phyloP scores from a whole-genome alignment of 2,113 vertebrate species.

The Peromyscus polionotus region DNA sequence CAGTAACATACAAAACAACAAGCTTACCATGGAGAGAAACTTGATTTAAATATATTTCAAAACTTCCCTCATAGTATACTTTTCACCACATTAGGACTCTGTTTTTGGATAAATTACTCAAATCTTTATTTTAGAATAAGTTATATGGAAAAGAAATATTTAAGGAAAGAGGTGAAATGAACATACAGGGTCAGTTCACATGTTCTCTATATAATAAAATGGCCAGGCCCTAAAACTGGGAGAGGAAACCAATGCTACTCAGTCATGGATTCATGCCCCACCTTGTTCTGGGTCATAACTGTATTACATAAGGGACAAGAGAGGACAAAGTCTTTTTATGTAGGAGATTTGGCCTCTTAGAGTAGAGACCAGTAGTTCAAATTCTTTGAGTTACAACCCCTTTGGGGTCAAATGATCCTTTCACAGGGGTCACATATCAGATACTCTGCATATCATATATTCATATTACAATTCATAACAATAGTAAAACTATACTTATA shows the following conservation, averaged over 20 bases:
- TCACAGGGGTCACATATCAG: too few relatives aligned
- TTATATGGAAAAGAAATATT: background rate
- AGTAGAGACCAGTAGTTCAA: background rate
- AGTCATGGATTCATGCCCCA: background rate
- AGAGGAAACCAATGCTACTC: background rate
- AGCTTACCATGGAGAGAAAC: background rate
- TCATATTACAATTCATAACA: background rate
- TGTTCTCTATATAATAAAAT: background rate
- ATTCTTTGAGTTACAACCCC: background rate
- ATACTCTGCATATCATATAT: background rate
- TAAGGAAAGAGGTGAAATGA: background rate
- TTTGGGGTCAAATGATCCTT: background rate
- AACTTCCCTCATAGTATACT: background rate
- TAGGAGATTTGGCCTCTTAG: background rate
- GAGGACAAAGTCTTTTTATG: background rate
- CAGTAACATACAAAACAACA: background rate
- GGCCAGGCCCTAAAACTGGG: background rate
- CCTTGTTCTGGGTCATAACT: background rate
- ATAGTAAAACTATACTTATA: background rate
- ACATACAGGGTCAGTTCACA: background rate
- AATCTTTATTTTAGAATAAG: slow-evolving; percentile 8
- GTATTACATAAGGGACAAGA: background rate
- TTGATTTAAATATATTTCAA: background rate
- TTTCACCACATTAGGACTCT: background rate
- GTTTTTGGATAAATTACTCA: background rate